Percentiles rank a stretch among this genome's conserved stretches.
Evolutionary conservation across 2,797 vertebrate species (phyloP).

Genomic region (Hypotaenidia philippensis): DNA sequence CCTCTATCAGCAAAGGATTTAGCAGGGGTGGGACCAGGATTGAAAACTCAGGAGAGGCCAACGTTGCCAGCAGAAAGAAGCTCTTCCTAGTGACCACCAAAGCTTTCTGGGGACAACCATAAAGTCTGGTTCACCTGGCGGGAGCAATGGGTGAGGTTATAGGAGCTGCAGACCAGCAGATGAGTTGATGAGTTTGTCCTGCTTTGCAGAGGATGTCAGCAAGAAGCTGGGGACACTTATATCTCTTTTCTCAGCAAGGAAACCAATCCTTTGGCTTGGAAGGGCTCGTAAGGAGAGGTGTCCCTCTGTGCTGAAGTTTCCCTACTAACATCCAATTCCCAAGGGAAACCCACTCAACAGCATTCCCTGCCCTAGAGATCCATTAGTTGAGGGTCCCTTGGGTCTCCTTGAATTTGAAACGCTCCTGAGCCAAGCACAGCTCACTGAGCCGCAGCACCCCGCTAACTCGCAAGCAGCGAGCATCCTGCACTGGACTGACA

Average conservation of each 20-base stretch:
- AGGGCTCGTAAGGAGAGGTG: neutral
- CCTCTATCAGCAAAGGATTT: neutral
- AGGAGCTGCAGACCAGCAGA: neutral
- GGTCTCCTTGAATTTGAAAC: neutral
- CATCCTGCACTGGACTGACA: accelerated
- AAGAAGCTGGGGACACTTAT: neutral
- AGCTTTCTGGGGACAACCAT: neutral
- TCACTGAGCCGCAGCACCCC: neutral
- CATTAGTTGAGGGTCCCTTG: accelerated
- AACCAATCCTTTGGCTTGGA: neutral
- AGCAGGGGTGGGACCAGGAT: neutral
- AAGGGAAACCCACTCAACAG: neutral
- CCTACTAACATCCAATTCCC: neutral
- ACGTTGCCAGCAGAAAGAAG: neutral
- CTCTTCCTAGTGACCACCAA: neutral
- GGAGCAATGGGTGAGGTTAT: accelerated
- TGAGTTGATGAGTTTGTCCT: neutral
- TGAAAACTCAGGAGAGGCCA: neutral
- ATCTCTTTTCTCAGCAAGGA: neutral
- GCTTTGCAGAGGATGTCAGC: neutral
- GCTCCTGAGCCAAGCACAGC: neutral
- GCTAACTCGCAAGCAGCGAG: neutral
- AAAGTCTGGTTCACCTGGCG: neutral
- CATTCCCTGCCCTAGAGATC: neutral
- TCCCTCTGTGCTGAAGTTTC: neutral